Evolutionary conservation across 2,888 invertebrate genomes (phyloP).

Genomic region (Amiota minor): DNA sequence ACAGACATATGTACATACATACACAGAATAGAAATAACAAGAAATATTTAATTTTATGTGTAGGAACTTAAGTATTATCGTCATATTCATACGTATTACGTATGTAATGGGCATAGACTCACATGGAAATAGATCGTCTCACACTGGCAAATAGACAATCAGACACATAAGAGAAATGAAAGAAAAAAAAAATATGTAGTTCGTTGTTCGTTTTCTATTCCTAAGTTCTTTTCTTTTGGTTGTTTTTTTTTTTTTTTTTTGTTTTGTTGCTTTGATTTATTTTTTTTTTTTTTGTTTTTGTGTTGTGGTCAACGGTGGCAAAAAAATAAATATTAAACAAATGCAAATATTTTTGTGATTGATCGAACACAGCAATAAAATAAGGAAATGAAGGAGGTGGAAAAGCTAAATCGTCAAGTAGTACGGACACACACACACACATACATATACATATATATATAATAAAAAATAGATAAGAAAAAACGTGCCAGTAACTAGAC

Average conservation of each 20-base stretch:
- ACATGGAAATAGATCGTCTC: background rate
- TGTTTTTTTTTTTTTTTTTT: conserved; percentile 31
- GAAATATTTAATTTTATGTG: background rate
- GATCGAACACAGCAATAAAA: background rate
- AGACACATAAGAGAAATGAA: conserved; percentile 30
- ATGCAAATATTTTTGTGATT: conserved; percentile 22
- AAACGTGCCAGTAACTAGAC: too few species aligned
- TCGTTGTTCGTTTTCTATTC: conserved; percentile 40
- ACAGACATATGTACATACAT: too few species aligned
- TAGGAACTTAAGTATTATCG: background rate
- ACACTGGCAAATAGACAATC: conserved; percentile 27
- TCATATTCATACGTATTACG: background rate
- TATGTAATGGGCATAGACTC: background rate
- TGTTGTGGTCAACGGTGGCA: conserved; percentile 64
- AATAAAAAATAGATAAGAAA: too few species aligned
- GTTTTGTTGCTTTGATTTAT: conserved; percentile 40
- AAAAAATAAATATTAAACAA: conserved; percentile 66
- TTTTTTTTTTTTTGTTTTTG: conserved; percentile 52
- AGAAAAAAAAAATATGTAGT: conserved; percentile 34
- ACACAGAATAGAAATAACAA: background rate
- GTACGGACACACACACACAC: too few species aligned
- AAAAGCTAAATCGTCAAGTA: too few species aligned
- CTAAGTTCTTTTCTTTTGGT: conserved; percentile 10
- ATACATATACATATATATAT: too few species aligned
- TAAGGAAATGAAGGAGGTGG: background rate